Evolutionary conservation across 2,888 invertebrate species (phyloP), one percentile per base, ranked within the genome.

Genomic region (Sesia bembeciformis): DNA sequence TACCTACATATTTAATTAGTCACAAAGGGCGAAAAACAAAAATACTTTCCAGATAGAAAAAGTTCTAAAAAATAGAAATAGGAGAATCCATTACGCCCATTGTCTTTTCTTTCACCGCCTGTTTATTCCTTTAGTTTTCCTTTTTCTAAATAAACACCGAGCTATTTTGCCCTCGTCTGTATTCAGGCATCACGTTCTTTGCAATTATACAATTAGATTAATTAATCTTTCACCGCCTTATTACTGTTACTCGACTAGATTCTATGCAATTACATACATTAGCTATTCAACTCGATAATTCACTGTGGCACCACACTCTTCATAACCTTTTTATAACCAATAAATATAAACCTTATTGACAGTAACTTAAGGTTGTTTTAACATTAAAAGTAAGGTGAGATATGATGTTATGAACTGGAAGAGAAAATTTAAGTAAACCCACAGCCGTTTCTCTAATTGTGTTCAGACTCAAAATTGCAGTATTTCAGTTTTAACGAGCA

Each of bases 141-240:
- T 23, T 23, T 23, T 23, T 23, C 23, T 23, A 23, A 23, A 23
- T 23, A 23, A 23, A 23, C 23, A 23, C 23, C 23, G 23, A 23
- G n/a, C 23, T 23, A 46, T 46, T 46, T 46, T 46, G n/a, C 4
- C n/a, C 3, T 4, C n/a, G 46, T 46, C 50, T 52, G 52, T 52
- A 55, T 49, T 8, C 7, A 4, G 43, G 7, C 46, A 39, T 5
- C 6, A 38, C 39, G 40, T 39, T 40, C 6, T 6, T n/a, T 38
- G 56, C 43, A 40, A 53, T 56, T 56, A 56, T 51, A 53, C 53
- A 53, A 53, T 53, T 49, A 53, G 50, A 38, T 51, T 53, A 53
- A 56, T 56, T 53, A 51, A 56, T 56, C 56, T 53, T 46, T 50
- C 7, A 7, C 53, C 53, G 51, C 53, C 56, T 40, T 56, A 40